phyloP scores from a whole-genome alignment of 2,113 vertebrate species.

The Tragelaphus strepsiceros region DNA sequence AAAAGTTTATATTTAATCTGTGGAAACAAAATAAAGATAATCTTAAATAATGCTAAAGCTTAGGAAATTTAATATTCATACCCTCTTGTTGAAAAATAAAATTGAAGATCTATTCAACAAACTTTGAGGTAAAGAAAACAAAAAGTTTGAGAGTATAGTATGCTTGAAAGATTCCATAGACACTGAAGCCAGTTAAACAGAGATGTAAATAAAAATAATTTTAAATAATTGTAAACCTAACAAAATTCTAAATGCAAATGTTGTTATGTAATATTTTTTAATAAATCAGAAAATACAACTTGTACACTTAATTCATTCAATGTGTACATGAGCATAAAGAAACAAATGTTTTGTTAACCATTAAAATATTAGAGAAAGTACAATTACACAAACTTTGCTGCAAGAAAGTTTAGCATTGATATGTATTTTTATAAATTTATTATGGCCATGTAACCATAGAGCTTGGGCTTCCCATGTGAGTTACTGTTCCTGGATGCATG shows the following conservation, averaged over 20 bases:
- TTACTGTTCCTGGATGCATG: neutral
- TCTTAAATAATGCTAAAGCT: neutral
- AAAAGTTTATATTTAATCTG: neutral
- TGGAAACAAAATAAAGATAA: neutral
- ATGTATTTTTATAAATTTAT: neutral
- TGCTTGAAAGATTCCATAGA: neutral
- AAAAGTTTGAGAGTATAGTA: neutral
- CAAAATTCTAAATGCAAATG: neutral
- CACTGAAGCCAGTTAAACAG: neutral
- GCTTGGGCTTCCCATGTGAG: neutral
- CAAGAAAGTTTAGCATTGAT: neutral
- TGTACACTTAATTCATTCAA: neutral
- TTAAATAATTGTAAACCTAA: neutral
- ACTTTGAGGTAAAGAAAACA: neutral
- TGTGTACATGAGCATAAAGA: neutral
- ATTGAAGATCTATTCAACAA: neutral
- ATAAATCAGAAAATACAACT: neutral
- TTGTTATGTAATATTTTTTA: neutral
- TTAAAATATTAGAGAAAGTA: neutral
- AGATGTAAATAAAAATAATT: neutral
- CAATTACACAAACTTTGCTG: neutral
- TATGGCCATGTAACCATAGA: neutral
- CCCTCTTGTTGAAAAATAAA: neutral
- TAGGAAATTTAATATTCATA: neutral
- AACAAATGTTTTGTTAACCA: neutral